phyloP scores from a whole-genome alignment of 2,888 invertebrate genomes.

The Oegoconia quadripuncta region DNA sequence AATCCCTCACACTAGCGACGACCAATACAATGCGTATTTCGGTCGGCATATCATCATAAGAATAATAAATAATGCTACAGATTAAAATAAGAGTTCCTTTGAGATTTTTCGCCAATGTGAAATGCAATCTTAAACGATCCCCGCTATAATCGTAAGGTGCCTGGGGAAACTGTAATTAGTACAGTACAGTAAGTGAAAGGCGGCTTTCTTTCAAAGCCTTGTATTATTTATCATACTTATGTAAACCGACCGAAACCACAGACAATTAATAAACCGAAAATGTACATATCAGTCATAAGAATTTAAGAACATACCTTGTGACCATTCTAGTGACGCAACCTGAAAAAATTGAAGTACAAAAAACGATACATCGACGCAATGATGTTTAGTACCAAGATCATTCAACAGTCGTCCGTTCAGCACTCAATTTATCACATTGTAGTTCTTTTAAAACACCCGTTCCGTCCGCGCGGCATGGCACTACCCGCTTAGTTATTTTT shows the following conservation, averaged over 20 bases:
- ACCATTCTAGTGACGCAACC: slow-evolving; percentile 30
- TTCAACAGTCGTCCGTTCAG: slow-evolving; percentile 32
- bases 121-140: too few species aligned
- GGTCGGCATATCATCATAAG: too few species aligned
- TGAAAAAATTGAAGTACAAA: slow-evolving; percentile 30
- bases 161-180: too few species aligned
- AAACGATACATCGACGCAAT: slow-evolving; percentile 27
- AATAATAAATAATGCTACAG: too few species aligned
- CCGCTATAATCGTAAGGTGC: too few species aligned
- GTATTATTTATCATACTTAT: too few species aligned
- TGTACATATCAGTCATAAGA: slow-evolving; percentile 65
- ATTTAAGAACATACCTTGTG: slow-evolving; percentile 59
- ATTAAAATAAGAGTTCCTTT: too few species aligned
- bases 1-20: too few species aligned
- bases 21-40: too few species aligned
- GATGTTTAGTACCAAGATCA: slow-evolving; percentile 32
- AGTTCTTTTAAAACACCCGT: slow-evolving; percentile 24
- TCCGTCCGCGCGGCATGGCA: slow-evolving; percentile 54
- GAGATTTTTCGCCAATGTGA: too few species aligned
- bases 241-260: background rate
- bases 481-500: slow-evolving; percentile 48
- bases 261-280: slow-evolving; percentile 31
- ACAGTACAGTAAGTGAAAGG: too few species aligned
- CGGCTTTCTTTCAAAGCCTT: too few species aligned
- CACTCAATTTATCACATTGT: slow-evolving; percentile 47